A percentile compares a stretch with the other conserved stretches of the same genome.
Conservation (phyloP, 2,113 vertebrate species). For the Antigone vipio region DNA sequence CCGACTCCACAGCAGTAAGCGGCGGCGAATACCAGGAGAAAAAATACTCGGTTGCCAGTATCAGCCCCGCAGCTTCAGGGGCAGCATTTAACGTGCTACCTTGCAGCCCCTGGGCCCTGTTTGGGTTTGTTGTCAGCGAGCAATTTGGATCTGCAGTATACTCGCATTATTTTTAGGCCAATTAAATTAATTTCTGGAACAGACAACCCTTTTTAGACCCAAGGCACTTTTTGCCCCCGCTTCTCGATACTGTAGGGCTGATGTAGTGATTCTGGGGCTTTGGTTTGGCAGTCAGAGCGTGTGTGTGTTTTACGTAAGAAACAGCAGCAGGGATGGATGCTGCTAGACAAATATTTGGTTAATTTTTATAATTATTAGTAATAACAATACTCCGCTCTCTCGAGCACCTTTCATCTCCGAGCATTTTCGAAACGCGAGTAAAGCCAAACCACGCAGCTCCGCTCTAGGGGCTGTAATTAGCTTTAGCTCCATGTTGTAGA, state of each 20-base stretch:
- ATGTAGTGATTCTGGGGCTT: constrained; percentile 40
- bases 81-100: constrained; percentile 1
- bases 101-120: constrained; percentile 37
- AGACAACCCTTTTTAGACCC: constrained; percentile 25
- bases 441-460: background rate
- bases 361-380: constrained; percentile 60
- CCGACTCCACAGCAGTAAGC: background rate
- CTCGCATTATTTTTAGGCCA: constrained; percentile 56
- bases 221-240: constrained; percentile 19
- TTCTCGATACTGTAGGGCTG: constrained; percentile 20
- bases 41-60: background rate
- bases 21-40: background rate
- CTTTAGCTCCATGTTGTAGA: background rate
- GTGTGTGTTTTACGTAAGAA: constrained; percentile 34
- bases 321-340: background rate
- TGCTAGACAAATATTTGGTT: constrained; percentile 58
- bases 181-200: constrained; percentile 63
- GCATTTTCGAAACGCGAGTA: background rate
- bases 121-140: constrained; percentile 43
- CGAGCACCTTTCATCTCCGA: constrained; percentile 17
- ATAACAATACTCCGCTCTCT: constrained; percentile 38
- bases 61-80: constrained; percentile 13
- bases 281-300: constrained; percentile 24
- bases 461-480: constrained; percentile 30
- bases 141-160: constrained; percentile 23